Evolutionary conservation across 2,888 invertebrate species (phyloP), one percentile per base, ranked within the genome.

Genomic region (Tineola bisselliella): DNA sequence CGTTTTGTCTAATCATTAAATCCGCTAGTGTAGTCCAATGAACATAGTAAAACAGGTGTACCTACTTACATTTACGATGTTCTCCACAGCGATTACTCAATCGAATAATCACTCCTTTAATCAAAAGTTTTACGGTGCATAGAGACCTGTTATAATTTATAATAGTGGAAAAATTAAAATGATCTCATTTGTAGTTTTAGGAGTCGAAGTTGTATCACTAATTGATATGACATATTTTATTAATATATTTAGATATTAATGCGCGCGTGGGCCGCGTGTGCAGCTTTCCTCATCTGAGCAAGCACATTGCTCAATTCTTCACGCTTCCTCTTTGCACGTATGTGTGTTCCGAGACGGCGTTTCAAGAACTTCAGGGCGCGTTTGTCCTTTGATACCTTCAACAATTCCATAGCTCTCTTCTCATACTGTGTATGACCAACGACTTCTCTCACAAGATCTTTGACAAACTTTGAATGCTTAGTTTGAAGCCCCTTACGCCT

Each of bases 251-350:
- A 30, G 2, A 8, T 19, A 19, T 56, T 56, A 30, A 30, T 56
- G 56, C 25, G 25, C 56, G 67, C n/a, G n/a, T 93, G 93, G 62
- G 92, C 93, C 65, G 93, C 92, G 0, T 89, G 88, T 69, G 92
- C 92, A 15, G 97, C 96, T 89, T 99, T 99, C 87, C 99, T 94
- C 94, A 97, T 96, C 88, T 97, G 97, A 70, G 97, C 94, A 71
- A 99, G 90, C 65, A 98, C 95, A 82, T 93, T 94, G 87, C 96
- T 94, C 74, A 99, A 91, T 87, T 99, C 99, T 86, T 99, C 99
- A 87, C 99, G 94, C 96, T 99, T 99, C 95, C 96, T 98, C 91
- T 99, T 99, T 71, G 97, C 99, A 71, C 99, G 94, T 76, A 97
- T 94, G 90, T 99, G 99, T 70, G 97, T 96, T 73, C 99, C 98